Conservation (phyloP, 2,888 invertebrate genomes). For the Epirrita christyi region DNA sequence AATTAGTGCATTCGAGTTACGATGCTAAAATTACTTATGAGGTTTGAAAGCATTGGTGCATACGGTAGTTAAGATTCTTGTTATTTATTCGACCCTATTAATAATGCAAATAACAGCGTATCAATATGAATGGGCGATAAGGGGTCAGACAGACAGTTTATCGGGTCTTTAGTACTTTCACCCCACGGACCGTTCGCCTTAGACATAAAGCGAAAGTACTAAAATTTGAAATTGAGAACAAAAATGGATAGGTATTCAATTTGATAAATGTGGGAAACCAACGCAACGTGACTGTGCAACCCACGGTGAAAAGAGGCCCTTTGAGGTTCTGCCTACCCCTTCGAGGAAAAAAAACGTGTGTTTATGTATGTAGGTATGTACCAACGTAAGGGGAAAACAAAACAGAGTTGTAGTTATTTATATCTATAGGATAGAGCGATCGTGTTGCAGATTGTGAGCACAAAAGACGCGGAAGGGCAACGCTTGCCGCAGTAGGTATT, state of each 20-base stretch:
- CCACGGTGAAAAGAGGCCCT: too few species aligned
- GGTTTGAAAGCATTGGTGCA: constrained; percentile 48
- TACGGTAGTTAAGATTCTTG: constrained; percentile 30
- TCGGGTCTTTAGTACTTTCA: constrained; percentile 2
- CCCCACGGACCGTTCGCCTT: too few species aligned
- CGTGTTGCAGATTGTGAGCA: constrained; percentile 52
- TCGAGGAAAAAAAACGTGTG: too few species aligned
- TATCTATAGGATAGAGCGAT: constrained; percentile 41
- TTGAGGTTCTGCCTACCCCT: too few species aligned
- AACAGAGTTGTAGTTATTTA: constrained; percentile 10
- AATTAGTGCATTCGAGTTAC: constrained; percentile 59
- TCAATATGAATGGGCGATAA: constrained; percentile 50
- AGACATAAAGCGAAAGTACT: too few species aligned
- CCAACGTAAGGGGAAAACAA: too few species aligned
- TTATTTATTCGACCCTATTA: constrained; percentile 32
- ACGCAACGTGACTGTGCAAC: background rate
- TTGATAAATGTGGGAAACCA: constrained; percentile 22
- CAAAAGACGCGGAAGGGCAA: constrained; percentile 42
- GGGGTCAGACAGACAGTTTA: constrained; percentile 50
- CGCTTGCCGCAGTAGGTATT: constrained; percentile 40
- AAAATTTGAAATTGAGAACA: constrained; percentile 5
- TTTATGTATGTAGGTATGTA: too few species aligned
- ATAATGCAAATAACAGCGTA: constrained; percentile 42
- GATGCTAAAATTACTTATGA: constrained; percentile 49
- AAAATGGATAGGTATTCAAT: constrained; percentile 10